Evolutionary conservation across 2,113 vertebrate genomes (phyloP).

Genomic region (Lates calcarifer): DNA sequence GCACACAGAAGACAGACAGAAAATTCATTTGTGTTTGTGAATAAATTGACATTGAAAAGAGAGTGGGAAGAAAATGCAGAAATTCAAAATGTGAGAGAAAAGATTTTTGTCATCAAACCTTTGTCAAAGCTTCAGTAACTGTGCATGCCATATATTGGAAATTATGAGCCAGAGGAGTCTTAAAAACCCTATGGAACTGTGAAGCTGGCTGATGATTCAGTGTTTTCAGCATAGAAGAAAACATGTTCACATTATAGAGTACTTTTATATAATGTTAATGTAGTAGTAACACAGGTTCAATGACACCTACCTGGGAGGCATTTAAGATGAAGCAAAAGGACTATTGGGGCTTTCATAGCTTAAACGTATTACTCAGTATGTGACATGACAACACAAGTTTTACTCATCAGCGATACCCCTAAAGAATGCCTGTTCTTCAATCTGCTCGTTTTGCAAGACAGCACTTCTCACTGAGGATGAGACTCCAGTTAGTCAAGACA

Average conservation of each 20-base stretch:
- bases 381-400: background rate
- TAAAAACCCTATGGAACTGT: background rate
- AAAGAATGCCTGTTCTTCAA: conserved; percentile 2
- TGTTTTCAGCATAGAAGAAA: background rate
- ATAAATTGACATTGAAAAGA: background rate
- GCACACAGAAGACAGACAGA: background rate
- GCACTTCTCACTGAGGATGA: conserved; percentile 16
- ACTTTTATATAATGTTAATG: background rate
- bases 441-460: conserved; percentile 21
- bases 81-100: background rate
- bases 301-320: background rate
- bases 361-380: background rate
- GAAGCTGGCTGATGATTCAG: background rate
- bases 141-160: background rate
- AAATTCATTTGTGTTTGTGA: background rate
- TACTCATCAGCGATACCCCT: background rate
- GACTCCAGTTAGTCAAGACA: conserved; percentile 24
- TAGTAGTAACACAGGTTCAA: background rate
- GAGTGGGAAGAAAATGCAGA: background rate
- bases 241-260: background rate
- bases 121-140: background rate
- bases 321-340: background rate
- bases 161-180: background rate
- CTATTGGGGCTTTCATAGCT: background rate
- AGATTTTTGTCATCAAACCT: background rate